These are phyloP conservation scores for Diadophis punctatus DNA, from an alignment of 2,113 vertebrate genomes.

Conservation along the genomic window DNA sequence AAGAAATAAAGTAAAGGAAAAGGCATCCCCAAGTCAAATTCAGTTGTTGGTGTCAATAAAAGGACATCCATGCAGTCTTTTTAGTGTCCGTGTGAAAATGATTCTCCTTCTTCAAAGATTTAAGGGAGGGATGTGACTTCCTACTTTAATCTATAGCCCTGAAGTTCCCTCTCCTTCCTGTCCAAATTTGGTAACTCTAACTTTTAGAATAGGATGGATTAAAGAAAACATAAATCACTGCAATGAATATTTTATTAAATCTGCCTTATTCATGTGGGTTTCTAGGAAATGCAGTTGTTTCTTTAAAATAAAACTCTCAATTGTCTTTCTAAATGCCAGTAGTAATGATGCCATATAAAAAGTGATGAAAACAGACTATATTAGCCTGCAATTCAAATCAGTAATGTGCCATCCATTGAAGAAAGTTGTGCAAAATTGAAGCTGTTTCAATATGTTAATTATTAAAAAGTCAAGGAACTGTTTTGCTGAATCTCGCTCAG, in stretches of 20 bases:
- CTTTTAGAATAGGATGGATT: background rate
- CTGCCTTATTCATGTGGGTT: constrained; percentile 2
- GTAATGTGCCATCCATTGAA: background rate
- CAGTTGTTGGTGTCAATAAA: background rate
- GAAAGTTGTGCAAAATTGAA: background rate
- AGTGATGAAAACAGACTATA: background rate
- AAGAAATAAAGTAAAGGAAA: background rate
- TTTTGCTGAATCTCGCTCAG: background rate
- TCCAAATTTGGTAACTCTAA: background rate
- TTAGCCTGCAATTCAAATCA: background rate
- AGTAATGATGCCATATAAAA: background rate
- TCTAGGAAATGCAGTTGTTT: background rate
- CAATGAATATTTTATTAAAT: background rate
- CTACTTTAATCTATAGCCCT: background rate
- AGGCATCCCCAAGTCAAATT: background rate
- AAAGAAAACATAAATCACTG: accelerated
- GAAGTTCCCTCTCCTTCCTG: background rate
- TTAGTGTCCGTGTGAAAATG: background rate
- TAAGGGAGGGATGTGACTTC: background rate
- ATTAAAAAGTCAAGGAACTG: background rate
- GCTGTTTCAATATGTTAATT: background rate
- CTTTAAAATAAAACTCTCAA: constrained; percentile 1
- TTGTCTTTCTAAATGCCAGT: background rate
- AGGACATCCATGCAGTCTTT: background rate
- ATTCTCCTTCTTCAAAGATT: background rate